phyloP scores from a whole-genome alignment of 2,888 invertebrate species.

The Alitta virens region DNA sequence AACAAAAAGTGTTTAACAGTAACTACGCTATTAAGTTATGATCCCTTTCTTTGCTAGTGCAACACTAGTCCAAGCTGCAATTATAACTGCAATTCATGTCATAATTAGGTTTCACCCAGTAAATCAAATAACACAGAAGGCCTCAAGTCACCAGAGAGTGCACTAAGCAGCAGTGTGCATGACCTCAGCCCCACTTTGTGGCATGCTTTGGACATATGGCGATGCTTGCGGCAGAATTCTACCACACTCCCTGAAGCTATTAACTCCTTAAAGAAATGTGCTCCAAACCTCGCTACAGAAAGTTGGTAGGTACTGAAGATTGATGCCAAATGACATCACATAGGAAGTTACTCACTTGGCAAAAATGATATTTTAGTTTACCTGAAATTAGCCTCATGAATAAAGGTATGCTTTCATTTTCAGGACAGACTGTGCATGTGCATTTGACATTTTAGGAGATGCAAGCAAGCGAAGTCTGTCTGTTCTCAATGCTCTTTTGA shows the following conservation, averaged over 20 bases:
- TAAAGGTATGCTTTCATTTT: background rate
- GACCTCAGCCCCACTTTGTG: slow-evolving; percentile 55
- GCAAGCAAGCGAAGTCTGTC: slow-evolving; percentile 46
- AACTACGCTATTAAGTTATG: too few relatives aligned
- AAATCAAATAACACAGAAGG: background rate
- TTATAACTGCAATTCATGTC: too few relatives aligned
- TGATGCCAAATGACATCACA: background rate
- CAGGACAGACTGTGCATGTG: slow-evolving; percentile 50
- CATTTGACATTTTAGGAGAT: slow-evolving; percentile 48
- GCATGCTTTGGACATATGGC: slow-evolving; percentile 56
- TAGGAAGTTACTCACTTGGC: background rate
- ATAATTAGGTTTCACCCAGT: too few relatives aligned
- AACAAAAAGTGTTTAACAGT: too few relatives aligned
- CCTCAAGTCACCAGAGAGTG: slow-evolving; percentile 6
- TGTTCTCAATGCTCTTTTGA: slow-evolving; percentile 45
- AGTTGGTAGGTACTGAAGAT: slow-evolving; percentile 41
- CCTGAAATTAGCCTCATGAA: background rate
- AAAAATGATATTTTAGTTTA: background rate
- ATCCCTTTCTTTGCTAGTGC: too few relatives aligned
- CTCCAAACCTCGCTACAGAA: slow-evolving; percentile 47
- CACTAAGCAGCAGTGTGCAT: slow-evolving; percentile 51
- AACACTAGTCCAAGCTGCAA: too few relatives aligned
- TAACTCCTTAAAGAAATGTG: slow-evolving; percentile 47
- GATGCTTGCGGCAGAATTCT: slow-evolving; percentile 45
- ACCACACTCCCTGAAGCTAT: slow-evolving; percentile 46